Percentiles rank a stretch among this genome's conserved stretches.
These are phyloP conservation scores for Pungitius pungitius DNA, from an alignment of 2,113 vertebrate species.

Conservation along the genomic window DNA sequence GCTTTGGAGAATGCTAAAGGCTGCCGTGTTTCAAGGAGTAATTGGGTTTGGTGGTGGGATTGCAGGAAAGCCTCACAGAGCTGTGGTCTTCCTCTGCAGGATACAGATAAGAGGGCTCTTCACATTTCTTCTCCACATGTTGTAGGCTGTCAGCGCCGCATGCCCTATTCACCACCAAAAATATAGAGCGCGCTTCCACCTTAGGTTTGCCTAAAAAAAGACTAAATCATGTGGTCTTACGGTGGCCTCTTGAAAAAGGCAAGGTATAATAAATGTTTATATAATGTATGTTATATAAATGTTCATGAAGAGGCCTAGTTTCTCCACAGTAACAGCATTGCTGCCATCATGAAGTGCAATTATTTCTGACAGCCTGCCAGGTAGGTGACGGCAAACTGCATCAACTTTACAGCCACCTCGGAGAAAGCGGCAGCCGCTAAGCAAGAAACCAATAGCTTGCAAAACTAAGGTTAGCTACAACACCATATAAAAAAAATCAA, in stretches of 20 bases:
- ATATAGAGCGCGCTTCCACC: conserved; percentile 8
- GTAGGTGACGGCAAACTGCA: conserved; percentile 35
- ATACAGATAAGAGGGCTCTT: conserved; percentile 57
- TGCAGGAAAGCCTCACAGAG: conserved; percentile 35
- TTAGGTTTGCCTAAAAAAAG: conserved; percentile 53
- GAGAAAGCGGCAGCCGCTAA: background rate
- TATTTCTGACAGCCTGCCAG: conserved; percentile 41
- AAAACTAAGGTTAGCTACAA: conserved; percentile 50
- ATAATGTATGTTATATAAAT: no score
- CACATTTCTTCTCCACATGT: conserved; percentile 45
- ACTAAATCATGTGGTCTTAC: conserved; percentile 12
- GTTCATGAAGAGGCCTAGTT: conserved; percentile 16
- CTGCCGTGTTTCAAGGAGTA: conserved; percentile 43
- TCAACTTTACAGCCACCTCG: conserved; percentile 36
- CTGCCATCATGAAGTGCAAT: conserved; percentile 14
- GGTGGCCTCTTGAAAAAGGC: conserved; percentile 18
- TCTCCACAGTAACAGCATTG: background rate
- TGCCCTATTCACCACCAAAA: conserved; percentile 36
- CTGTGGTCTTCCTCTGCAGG: conserved; percentile 51
- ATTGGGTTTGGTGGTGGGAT: conserved; percentile 44
- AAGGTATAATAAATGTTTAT: no score
- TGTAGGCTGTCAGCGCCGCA: conserved; percentile 29
- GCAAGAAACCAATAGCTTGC: conserved; percentile 52
- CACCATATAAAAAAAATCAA: conserved; percentile 56
- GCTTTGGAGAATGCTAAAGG: conserved; percentile 30